Evolutionary conservation across 2,888 invertebrate genomes (phyloP).

Genomic region (Tenthredo livida): DNA sequence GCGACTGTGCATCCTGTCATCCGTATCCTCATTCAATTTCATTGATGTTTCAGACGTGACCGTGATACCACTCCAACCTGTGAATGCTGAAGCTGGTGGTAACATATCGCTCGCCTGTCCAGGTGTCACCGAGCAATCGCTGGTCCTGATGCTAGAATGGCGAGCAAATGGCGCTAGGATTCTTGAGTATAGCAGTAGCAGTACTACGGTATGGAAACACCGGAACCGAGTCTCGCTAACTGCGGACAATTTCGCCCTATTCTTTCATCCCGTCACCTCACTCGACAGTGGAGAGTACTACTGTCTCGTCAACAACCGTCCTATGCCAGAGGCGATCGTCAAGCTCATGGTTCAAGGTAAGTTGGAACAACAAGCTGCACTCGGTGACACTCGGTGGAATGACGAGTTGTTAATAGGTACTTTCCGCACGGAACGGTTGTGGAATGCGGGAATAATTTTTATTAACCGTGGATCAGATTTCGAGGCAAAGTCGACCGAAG

Average conservation of each 20-base stretch:
- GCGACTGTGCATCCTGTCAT: background rate
- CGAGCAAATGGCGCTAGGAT: slow-evolving; percentile 78
- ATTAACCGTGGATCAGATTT: background rate
- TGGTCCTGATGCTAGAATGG: slow-evolving; percentile 85
- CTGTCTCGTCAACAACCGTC: slow-evolving; percentile 85
- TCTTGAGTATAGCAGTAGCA: slow-evolving; percentile 80
- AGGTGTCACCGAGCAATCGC: slow-evolving; percentile 84
- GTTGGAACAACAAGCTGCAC: slow-evolving; percentile 57
- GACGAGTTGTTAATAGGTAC: too few species aligned
- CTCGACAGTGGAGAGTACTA: slow-evolving; percentile 85
- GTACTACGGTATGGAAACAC: slow-evolving; percentile 80
- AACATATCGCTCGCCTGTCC: slow-evolving; percentile 85
- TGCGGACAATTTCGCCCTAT: slow-evolving; percentile 82
- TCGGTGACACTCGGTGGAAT: too few species aligned
- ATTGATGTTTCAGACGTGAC: slow-evolving; percentile 81
- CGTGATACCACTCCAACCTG: slow-evolving; percentile 81
- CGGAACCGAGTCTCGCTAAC: slow-evolving; percentile 81
- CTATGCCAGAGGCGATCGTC: slow-evolving; percentile 84
- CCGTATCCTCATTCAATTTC: slow-evolving; percentile 16
- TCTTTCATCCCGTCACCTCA: slow-evolving; percentile 83
- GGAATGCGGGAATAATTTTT: too few species aligned
- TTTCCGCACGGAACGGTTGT: too few species aligned
- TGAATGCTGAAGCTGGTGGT: slow-evolving; percentile 83
- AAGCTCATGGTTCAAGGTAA: slow-evolving; percentile 85
- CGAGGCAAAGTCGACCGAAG: background rate